Percentiles rank a stretch among this genome's conserved stretches.
Evolutionary conservation across 2,888 invertebrate species (phyloP).

Genomic region (Horisme vitalbata): DNA sequence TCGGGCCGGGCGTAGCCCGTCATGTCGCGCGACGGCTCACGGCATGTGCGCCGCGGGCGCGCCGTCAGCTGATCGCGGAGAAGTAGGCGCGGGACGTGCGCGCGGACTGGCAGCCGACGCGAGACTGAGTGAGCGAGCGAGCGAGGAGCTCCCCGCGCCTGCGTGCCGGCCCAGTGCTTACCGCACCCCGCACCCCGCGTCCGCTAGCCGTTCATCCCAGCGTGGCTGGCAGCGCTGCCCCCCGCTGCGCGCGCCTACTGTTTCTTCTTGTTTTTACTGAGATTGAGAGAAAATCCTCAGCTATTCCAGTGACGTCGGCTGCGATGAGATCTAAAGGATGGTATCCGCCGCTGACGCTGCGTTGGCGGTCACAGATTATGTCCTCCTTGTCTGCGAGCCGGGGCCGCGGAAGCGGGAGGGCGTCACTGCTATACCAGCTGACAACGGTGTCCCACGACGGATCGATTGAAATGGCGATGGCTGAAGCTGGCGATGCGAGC

Average conservation of each 20-base stretch:
- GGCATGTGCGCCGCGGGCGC: conserved; percentile 74
- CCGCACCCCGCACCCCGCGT: conserved; percentile 39
- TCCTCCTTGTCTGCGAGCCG: conserved; percentile 3
- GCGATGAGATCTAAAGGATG: neutral
- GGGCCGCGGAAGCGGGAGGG: conserved; percentile 30
- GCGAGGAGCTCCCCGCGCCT: conserved; percentile 40
- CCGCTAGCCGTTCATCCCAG: conserved; percentile 42
- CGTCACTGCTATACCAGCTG: conserved; percentile 28
- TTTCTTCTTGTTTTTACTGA: conserved; percentile 22
- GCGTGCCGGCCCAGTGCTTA: conserved; percentile 41
- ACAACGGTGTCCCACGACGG: conserved; percentile 41
- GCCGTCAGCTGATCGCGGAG: conserved; percentile 72
- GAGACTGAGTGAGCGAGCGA: conserved; percentile 50
- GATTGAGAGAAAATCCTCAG: conserved; percentile 9
- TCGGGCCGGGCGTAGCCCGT: conserved; percentile 80
- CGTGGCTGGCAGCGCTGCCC: conserved; percentile 29
- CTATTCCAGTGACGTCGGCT: conserved; percentile 10
- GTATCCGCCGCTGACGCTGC: conserved; percentile 9
- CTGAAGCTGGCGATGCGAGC: conserved; percentile 43
- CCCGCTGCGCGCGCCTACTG: conserved; percentile 37
- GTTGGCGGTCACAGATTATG: conserved; percentile 25
- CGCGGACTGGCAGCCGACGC: conserved; percentile 59
- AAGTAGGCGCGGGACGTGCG: conserved; percentile 61
- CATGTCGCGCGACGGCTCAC: conserved; percentile 76
- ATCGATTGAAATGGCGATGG: conserved; percentile 64